Evolutionary conservation across 2,888 invertebrate genomes (phyloP).

Genomic region (Meteorus colon): DNA sequence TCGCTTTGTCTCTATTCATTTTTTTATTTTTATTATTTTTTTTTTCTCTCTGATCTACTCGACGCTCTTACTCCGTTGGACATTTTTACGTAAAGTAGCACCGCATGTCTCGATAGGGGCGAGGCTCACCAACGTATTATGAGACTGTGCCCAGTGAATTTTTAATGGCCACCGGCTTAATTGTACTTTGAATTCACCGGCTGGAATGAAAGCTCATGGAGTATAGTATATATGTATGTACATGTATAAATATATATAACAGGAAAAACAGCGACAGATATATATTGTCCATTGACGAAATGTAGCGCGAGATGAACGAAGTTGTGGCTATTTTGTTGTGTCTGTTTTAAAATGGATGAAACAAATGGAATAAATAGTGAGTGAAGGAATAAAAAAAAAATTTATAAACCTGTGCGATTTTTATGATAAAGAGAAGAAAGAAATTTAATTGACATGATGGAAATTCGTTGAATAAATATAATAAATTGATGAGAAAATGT

Average conservation of each 20-base stretch:
- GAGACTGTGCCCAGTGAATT: conserved; percentile 59
- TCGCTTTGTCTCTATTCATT: neutral
- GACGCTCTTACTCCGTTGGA: conserved; percentile 16
- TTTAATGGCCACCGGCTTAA: conserved; percentile 65
- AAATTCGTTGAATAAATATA: neutral
- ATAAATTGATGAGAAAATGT: neutral
- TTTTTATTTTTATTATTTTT: neutral
- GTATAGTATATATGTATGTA: neutral
- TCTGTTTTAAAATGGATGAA: conserved; percentile 62
- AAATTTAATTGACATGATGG: neutral
- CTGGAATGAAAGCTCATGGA: conserved; percentile 35
- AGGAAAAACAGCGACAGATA: conserved; percentile 48
- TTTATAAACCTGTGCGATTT: neutral
- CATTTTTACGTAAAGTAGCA: conserved; percentile 31
- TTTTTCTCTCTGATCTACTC: conserved; percentile 5
- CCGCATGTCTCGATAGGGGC: conserved; percentile 16
- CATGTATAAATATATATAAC: neutral
- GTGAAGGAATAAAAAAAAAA: neutral
- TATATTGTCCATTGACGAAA: conserved; percentile 58
- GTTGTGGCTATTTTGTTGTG: neutral
- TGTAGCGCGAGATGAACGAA: conserved; percentile 49
- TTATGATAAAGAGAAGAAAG: neutral
- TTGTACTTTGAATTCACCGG: conserved; percentile 63
- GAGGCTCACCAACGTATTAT: conserved; percentile 45
- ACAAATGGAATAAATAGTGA: conserved; percentile 45